Evolutionary conservation across 2,797 vertebrate genomes (phyloP), one percentile per base, ranked within the genome.

Genomic region (Botia kubotai): DNA sequence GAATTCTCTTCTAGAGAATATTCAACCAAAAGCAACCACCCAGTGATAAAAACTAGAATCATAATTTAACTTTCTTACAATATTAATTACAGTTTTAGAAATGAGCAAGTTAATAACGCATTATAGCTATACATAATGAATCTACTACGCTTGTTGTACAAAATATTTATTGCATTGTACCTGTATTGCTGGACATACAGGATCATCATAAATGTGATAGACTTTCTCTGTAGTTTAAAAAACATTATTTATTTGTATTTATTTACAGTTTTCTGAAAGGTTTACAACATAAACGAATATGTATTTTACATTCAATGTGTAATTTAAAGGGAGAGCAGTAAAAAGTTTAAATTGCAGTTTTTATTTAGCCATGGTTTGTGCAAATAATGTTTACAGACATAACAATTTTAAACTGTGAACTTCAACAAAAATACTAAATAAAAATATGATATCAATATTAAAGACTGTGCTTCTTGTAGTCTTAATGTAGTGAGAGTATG

Each of bases 241-340:
- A 72, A 5, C 12, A 16, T 4, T 79, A 79, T 79, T 72, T 72
- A 72, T 71, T 72, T 71, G 3, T 63, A 63, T 79, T 52, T 79
- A 79, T 79, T 36, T 71, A 12, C 48, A 33, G 48, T 17, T 2
- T 11, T n/a, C n/a, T 36, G 17, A n/a, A 19, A 4, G 6, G 0
- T 14, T 33, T 19, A 70, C 6, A 21, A 39, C 60, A n/a, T 26
- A 55, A 4, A 57, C 26, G 11, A 70, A 10, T 0, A 7, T 71
- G 3, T 57, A 17, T 33, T n/a, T 26, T 8, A 3, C 5, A 17
- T 17, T 7, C 13, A 2, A n/a, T 8, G 8, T 68, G 39, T 46
- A 11, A 75, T 19, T 63, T 4, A 19, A 33, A 58, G 33, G 36
- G 10, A 26, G n/a, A 53, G 14, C 14, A 33, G 4, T 19, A 8